These are phyloP conservation scores for Burhinus bistriatus DNA, from an alignment of 2,113 vertebrate genomes.

Conservation along the genomic window DNA sequence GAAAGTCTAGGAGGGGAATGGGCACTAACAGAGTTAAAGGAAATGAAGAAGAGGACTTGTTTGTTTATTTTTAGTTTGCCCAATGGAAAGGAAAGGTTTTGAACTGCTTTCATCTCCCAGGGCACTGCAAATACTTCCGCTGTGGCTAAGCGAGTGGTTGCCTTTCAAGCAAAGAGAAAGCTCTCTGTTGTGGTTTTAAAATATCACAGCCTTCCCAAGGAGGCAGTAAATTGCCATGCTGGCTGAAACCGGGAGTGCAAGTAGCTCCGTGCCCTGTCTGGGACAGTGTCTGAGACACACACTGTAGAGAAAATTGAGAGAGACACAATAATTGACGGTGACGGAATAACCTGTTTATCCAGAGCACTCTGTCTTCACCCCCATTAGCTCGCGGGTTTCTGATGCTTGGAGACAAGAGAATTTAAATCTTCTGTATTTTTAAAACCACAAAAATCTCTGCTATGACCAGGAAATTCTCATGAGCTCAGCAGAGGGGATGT, in stretches of 20 bases:
- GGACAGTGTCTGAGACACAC: not conserved
- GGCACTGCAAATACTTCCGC: not conserved
- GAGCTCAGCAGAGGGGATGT: not conserved
- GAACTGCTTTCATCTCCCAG: conserved; percentile 8
- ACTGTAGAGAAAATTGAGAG: not conserved
- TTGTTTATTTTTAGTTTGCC: conserved; percentile 20
- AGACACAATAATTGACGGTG: not conserved
- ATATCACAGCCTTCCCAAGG: conserved; percentile 4
- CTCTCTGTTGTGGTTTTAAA: conserved; percentile 4
- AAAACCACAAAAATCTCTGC: not conserved
- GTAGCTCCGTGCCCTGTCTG: conserved; percentile 12
- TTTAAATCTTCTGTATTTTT: not conserved
- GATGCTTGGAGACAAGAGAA: not conserved
- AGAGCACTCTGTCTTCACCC: not conserved
- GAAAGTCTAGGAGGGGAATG: not conserved
- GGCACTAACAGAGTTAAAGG: not conserved
- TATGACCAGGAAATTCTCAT: not conserved
- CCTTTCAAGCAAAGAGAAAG: conserved; percentile 5
- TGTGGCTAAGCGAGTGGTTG: not conserved
- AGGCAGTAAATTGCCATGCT: not conserved
- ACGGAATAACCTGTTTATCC: not conserved
- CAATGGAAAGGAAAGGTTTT: not conserved
- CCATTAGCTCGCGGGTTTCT: not conserved
- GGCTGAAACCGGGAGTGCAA: not conserved
- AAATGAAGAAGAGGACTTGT: not conserved